phyloP scores from a whole-genome alignment of 92 coral and sea anemone genomes.

The Porites divaricata region DNA sequence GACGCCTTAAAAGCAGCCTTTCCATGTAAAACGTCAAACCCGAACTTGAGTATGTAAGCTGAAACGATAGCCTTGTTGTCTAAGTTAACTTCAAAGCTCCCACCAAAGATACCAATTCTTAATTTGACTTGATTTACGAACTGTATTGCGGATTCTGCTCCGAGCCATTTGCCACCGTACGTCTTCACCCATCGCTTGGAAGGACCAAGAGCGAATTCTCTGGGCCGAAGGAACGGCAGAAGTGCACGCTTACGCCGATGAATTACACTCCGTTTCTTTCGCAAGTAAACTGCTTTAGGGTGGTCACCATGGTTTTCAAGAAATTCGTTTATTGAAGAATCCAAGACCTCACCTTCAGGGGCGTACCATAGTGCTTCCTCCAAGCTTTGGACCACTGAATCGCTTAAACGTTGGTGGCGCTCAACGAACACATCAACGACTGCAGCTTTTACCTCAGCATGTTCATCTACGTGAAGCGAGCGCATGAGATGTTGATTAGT shows the following conservation, averaged over 20 bases:
- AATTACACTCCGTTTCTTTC: slow-evolving; percentile 74
- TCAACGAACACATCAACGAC: slow-evolving; percentile 87
- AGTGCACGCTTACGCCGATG: slow-evolving; percentile 92
- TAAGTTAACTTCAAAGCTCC: slow-evolving; percentile 85
- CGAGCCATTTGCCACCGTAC: slow-evolving; percentile 86
- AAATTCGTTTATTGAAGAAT: slow-evolving; percentile 80
- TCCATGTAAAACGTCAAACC: slow-evolving; percentile 81
- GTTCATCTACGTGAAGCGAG: slow-evolving; percentile 80
- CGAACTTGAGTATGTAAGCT: slow-evolving; percentile 82
- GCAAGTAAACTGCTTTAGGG: slow-evolving; percentile 69
- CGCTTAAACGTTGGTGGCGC: slow-evolving; percentile 80
- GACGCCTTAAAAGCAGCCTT: slow-evolving; percentile 95
- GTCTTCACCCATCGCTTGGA: slow-evolving; percentile 79
- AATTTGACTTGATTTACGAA: slow-evolving; percentile 87
- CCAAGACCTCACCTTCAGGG: slow-evolving; percentile 78
- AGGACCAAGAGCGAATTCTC: slow-evolving; percentile 90
- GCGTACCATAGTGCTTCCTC: slow-evolving; percentile 93
- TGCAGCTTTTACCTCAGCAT: slow-evolving; percentile 88
- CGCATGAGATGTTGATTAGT: slow-evolving; percentile 79
- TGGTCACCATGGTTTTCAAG: slow-evolving; percentile 93
- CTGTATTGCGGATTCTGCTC: slow-evolving; percentile 82
- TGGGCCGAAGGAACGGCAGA: slow-evolving; percentile 85
- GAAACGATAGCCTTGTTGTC: slow-evolving; percentile 81
- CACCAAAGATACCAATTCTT: slow-evolving; percentile 93
- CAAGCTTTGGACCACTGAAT: slow-evolving; percentile 70